Percentiles rank a stretch among this genome's conserved stretches.
These are phyloP conservation scores for Sycobia sp. DNA, from an alignment of 1,140 invertebrate genomes.

Conservation along the genomic window DNA sequence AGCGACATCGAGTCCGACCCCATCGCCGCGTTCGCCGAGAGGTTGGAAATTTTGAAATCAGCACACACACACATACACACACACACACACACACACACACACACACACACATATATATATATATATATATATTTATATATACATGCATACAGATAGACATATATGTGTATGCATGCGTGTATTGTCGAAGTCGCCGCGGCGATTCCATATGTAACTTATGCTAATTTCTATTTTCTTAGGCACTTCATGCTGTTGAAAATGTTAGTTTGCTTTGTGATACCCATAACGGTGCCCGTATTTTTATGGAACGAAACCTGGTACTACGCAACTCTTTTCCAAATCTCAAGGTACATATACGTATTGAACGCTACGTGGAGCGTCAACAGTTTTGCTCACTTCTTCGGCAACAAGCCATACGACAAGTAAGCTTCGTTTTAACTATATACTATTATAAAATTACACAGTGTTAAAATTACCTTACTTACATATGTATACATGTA, in stretches of 20 bases:
- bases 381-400: slow-evolving; percentile 77
- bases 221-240: slow-evolving; percentile 53
- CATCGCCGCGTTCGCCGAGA: slow-evolving; percentile 75
- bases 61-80: too few relatives aligned
- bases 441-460: too few relatives aligned
- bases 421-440: slow-evolving; percentile 62
- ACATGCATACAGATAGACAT: too few relatives aligned
- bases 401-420: slow-evolving; percentile 75
- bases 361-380: slow-evolving; percentile 79
- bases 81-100: too few relatives aligned
- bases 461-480: too few relatives aligned
- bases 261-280: slow-evolving; percentile 74
- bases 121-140: too few relatives aligned
- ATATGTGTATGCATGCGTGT: too few relatives aligned
- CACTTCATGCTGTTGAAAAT: slow-evolving; percentile 74
- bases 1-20: slow-evolving; percentile 78
- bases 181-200: neutral
- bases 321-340: slow-evolving; percentile 63
- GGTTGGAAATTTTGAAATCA: slow-evolving; percentile 55
- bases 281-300: slow-evolving; percentile 72
- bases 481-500: too few relatives aligned
- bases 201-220: neutral
- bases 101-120: too few relatives aligned
- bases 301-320: slow-evolving; percentile 65
- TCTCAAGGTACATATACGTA: slow-evolving; percentile 66